phyloP scores from a whole-genome alignment of 2,113 vertebrate genomes.

The Eulacestoma nigropectus region DNA sequence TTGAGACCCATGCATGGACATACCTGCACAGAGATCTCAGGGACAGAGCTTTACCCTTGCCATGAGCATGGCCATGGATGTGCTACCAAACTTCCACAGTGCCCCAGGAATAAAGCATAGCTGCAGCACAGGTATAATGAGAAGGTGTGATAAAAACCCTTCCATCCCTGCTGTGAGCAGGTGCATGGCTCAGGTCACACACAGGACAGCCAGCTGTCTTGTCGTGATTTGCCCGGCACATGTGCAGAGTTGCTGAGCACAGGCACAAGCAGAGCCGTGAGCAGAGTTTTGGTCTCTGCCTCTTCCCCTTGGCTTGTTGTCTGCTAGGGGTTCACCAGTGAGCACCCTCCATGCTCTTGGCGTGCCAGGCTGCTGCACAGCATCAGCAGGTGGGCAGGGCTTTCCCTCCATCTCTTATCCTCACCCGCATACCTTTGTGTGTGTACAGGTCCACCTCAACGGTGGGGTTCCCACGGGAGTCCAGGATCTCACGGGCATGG shows the following conservation, averaged over 20 bases:
- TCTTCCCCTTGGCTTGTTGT: neutral
- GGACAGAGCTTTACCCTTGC: neutral
- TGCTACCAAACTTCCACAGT: neutral
- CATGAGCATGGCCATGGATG: neutral
- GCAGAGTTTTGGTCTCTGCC: neutral
- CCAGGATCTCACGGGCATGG: slow-evolving; percentile 90
- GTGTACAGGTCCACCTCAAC: slow-evolving; percentile 90
- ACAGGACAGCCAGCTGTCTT: neutral
- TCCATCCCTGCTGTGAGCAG: neutral
- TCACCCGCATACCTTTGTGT: slow-evolving; percentile 73
- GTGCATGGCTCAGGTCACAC: neutral
- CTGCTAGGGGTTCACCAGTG: neutral
- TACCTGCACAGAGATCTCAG: neutral
- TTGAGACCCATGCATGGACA: neutral
- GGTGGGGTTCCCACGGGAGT: slow-evolving; percentile 92
- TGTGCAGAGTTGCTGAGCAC: neutral
- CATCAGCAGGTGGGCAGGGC: neutral
- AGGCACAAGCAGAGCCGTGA: neutral
- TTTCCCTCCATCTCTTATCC: neutral
- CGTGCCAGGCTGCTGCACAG: neutral
- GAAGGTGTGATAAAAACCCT: neutral
- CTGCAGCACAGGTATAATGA: neutral
- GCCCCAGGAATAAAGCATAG: neutral
- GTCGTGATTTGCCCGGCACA: accelerated
- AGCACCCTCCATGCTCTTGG: neutral